Conservation (phyloP, 2,797 vertebrate genomes). For the Poecile montanus region DNA sequence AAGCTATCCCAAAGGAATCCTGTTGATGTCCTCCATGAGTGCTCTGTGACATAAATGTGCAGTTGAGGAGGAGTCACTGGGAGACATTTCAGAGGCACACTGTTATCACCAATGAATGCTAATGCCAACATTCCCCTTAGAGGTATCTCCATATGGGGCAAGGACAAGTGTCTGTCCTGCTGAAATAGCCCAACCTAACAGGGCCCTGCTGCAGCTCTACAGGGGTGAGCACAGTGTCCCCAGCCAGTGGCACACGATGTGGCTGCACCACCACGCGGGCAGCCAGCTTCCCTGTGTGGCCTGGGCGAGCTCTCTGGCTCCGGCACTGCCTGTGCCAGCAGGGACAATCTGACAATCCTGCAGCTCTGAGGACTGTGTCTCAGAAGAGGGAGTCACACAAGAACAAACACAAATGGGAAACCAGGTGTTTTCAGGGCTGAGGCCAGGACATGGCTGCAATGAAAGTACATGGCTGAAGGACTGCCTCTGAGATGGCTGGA, state of each 20-base stretch:
- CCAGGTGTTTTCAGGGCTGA: not conserved
- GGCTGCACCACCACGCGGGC: accelerated
- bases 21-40: not conserved
- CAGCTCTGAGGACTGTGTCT: not conserved
- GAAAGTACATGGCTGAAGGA: not conserved
- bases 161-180: not conserved
- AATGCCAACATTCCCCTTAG: not conserved
- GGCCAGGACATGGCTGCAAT: not conserved
- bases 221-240: not conserved
- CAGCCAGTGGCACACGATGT: not conserved
- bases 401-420: not conserved
- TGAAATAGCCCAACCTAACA: not conserved
- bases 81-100: not conserved
- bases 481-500: not conserved
- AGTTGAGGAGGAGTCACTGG: not conserved
- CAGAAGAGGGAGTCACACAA: not conserved
- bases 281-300: not conserved
- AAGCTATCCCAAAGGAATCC: not conserved
- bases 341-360: not conserved
- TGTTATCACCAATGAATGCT: not conserved
- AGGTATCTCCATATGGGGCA: not conserved
- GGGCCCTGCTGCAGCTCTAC: not conserved
- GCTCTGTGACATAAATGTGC: not conserved
- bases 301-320: not conserved
- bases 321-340: not conserved